Base-by-base conservation (phyloP, 2,888 invertebrate species). In the Caenorhabditis sp. region DNA sequence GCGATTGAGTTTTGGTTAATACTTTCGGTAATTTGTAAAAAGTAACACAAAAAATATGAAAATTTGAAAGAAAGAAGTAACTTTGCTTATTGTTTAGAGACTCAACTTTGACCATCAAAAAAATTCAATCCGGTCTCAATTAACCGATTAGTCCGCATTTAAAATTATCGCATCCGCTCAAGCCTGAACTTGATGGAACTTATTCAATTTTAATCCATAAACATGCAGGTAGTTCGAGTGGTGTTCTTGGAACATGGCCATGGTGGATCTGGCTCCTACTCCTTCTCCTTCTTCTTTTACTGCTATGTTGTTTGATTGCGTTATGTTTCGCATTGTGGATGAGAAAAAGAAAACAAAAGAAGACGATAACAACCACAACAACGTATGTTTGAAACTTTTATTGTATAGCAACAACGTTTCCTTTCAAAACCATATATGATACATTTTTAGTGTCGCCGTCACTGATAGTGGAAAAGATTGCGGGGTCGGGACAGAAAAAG, bases 251-350 rank as follows among this genome's bases (percentile, higher is more conserved):
- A 58, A 66, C 37, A 5, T 71, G 68, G 66, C 83, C 83, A 10
- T 83, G 81, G 83, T 84, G 83, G 81, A n/a, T 81, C 26, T 84
- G 84, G 83, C 73, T 84, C 1, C 63, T 84, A 1, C 37, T 83
- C 14, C 59, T 77, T 6, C 66, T 83, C n/a, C 72, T 82, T 6
- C 74, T 84, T 2, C 76, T 84, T 12, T 76, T 84, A 6, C 73
- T 83, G 0, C 65, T 84, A 17, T 68, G 76, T 37, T 81, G 80
- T 60, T 64, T 73, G n/a, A 43, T 83, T 12, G 68, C 73, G 6
- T 76, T 76, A 53, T 81, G 79, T 65, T 64, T 79, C 24, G 76
- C 76, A 6, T 69, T 63, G 1, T 71, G 63, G 55, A 36, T 63
- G 55, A 76, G 58, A 37, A 54, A 62, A 57, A 60, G 60, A 59